Evolutionary conservation across 2,113 vertebrate genomes (phyloP), one percentile per base, ranked within the genome.

Genomic region (Poicephalus meyeri): DNA sequence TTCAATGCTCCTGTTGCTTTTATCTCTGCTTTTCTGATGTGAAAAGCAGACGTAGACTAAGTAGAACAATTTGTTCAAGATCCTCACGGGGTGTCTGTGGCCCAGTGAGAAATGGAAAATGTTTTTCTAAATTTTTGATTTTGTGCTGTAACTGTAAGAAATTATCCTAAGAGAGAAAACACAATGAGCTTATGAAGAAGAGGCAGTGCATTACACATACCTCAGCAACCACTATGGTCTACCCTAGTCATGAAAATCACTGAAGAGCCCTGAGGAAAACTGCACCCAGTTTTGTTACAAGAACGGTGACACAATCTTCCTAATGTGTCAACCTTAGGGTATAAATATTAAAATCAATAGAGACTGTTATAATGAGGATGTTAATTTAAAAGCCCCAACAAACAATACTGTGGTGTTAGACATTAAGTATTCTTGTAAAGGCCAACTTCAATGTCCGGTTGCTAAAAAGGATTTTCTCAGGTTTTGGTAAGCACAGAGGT

Each of bases 1-100:
- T 88, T 83, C 81, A 92, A 79, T 92, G 52, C 41, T 93, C 86
- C 80, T 86, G 52, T 93, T 80, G 60, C 91, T 94, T 95, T 96
- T 95, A 91, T 94, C 91, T 91, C 80, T 79, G 4, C 76, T 94
- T 87, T 60, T 94, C 93, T 84, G 86, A 88, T 80, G 68, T 88
- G 74, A 90, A 90, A 95, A 92, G 64, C 69, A 69, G 69, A 91
- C 85, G 72, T 88, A 92, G 46, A 91, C 41, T 88, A 80, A 94
- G 66, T 82, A 91, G 92, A 96, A 85, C 88, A 91, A 74, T 89
- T 95, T 88, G 71, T 76, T 94, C 72, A 78, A 76, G 92, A 80
- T 91, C 82, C 50, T 53, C 64, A 68, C 23, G 88, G 50, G 28
- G 91, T 86, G 79, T 60, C 82, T 84, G 68, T 92, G 60, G 76